Evolutionary conservation across 2,888 invertebrate genomes (phyloP).

Genomic region (Orthosia gracilis): DNA sequence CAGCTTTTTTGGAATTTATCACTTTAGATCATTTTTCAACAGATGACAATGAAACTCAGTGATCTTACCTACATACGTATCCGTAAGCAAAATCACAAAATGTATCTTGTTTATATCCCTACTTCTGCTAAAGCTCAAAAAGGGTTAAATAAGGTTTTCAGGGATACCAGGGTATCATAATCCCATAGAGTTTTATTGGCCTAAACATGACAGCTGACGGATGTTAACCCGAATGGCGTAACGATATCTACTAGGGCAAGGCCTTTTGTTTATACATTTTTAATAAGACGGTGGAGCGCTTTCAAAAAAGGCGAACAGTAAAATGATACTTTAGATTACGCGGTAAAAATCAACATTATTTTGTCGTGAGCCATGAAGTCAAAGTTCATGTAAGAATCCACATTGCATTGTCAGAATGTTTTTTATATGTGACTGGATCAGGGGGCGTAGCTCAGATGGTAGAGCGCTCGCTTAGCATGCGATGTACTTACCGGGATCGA

Average conservation of each 20-base stretch:
- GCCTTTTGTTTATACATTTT: slow-evolving; percentile 25
- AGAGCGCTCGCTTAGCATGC: slow-evolving; percentile 89
- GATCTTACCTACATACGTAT: no score
- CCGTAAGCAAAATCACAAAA: not conserved
- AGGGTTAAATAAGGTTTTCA: slow-evolving; percentile 34
- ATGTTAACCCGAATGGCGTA: slow-evolving; percentile 12
- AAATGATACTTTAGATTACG: not conserved
- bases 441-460: slow-evolving; percentile 81
- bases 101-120: not conserved
- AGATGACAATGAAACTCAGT: no score
- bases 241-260: not conserved
- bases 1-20: no score
- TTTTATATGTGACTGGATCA: not conserved
- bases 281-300: slow-evolving; percentile 2
- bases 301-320: not conserved
- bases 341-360: not conserved
- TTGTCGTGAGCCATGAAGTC: not conserved
- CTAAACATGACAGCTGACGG: slow-evolving; percentile 40
- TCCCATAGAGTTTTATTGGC: slow-evolving; percentile 11
- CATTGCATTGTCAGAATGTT: not conserved
- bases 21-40: no score
- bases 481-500: no score
- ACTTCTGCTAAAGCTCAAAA: slow-evolving; percentile 13
- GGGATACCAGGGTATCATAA: slow-evolving; percentile 47
- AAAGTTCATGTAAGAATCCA: not conserved